phyloP scores from a whole-genome alignment of 1,140 invertebrate genomes.

The Orussus abietinus region DNA sequence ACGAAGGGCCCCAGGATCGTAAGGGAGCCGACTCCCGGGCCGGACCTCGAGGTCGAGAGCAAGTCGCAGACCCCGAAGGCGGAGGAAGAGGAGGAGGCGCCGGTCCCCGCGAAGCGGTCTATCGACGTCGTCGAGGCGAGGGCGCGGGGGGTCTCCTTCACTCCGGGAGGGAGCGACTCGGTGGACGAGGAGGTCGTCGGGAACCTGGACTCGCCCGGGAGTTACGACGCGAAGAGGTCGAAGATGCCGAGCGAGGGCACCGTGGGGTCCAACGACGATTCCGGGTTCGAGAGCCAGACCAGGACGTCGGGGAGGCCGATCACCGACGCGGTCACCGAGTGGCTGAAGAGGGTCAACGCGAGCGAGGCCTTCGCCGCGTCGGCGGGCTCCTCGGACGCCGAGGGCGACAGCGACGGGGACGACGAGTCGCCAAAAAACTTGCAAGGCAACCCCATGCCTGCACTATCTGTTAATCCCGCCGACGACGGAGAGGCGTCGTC shows the following conservation, averaged over 20 bases:
- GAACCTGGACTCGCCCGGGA: too few species aligned
- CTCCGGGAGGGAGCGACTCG: too few species aligned
- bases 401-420: slow-evolving; percentile 25
- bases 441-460: slow-evolving; percentile 58
- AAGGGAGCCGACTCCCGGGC: slow-evolving; percentile 40
- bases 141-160: slow-evolving; percentile 1
- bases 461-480: slow-evolving; percentile 53
- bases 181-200: too few species aligned
- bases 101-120: slow-evolving; percentile 7
- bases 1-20: slow-evolving; percentile 35
- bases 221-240: too few species aligned
- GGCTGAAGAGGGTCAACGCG: slow-evolving; percentile 42
- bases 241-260: slow-evolving; percentile 16
- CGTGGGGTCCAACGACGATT: slow-evolving; percentile 35
- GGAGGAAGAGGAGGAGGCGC: slow-evolving; percentile 10
- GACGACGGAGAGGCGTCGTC: slow-evolving; percentile 30
- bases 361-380: slow-evolving; percentile 36
- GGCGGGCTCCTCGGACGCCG: slow-evolving; percentile 22
- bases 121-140: slow-evolving; percentile 14
- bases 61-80: not conserved
- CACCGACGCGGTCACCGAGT: slow-evolving; percentile 48
- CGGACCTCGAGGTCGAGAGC: slow-evolving; percentile 23
- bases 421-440: slow-evolving; percentile 54
- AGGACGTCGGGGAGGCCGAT: slow-evolving; percentile 34
- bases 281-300: slow-evolving; percentile 38